Base-by-base conservation (phyloP, 1,140 invertebrate species). In the Drosophila lini region DNA sequence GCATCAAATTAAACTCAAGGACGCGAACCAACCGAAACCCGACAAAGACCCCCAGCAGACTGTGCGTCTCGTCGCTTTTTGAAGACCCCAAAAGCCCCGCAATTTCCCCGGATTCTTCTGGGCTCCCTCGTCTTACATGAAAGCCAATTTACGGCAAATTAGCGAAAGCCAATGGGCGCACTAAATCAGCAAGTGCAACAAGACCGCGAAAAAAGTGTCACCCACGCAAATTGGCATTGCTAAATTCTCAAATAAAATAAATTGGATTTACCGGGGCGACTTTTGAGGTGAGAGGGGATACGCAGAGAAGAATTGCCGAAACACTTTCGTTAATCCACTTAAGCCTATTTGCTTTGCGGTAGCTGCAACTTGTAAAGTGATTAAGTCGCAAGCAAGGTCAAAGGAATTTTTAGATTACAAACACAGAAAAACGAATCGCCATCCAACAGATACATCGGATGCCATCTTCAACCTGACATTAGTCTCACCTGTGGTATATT, bases 251-350 rank as follows among this genome's bases (percentile, higher is more conserved):
- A 85, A 86, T 83, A 81, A 81, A 86, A 80, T 83, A 83, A 86
- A 86, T 86, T 86, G 83, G 83, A 86, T 86, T 86, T 88, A 47
- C 19, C 48, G 38, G 6, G 34, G 25, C 32, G 32, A 19, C 2
- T 16, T 41, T 13, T 38, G 16, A 10, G 47, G 40, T 5, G 41
- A 19, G 13, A 3, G 10, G 57, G 31, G 5, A 11, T 13, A 28
- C 15, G 40, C 9, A 22, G 22, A 7, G 32, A 16, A 32, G 28
- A 56, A 60, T 53, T 61, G 44, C 48, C 74, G 50, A 86, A 69
- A 80, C 79, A 86, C 83, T 86, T 86, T 88, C 68, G 83, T 64
- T 89, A 83, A 86, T 86, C 83, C 80, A 83, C 53, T 86, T 88
- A 82, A 80, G 53, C 68, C 42, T 3, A 44, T 71, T 69, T 65